Evolutionary conservation across 2,888 invertebrate genomes (phyloP).

Genomic region (Entomobrya proxima): DNA sequence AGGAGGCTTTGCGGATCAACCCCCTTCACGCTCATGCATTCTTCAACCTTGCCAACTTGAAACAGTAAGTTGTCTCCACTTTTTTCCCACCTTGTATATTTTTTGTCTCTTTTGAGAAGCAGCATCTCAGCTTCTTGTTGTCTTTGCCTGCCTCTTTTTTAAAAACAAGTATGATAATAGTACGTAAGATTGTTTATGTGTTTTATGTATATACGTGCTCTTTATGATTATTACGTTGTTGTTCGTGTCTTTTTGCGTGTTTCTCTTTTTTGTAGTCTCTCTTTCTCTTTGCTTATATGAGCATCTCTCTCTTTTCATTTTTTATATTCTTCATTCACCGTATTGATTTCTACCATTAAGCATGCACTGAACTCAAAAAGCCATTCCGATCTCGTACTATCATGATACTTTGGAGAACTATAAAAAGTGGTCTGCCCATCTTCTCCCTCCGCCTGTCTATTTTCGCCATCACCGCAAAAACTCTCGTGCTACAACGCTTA

Average conservation of each 20-base stretch:
- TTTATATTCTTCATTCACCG: conserved; percentile 51
- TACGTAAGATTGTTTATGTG: background rate
- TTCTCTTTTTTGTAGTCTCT: background rate
- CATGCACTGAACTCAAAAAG: conserved; percentile 64
- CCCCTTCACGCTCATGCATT: conserved; percentile 89
- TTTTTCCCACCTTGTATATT: background rate
- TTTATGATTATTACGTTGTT: conserved; percentile 30
- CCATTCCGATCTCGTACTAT: conserved; percentile 50
- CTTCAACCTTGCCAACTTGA: conserved; percentile 89
- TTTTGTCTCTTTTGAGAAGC: background rate
- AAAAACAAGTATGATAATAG: background rate
- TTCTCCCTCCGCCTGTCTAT: conserved; percentile 16
- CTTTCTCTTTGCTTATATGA: background rate
- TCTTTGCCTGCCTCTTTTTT: background rate
- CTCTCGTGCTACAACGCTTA: no score
- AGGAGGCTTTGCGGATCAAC: conserved; percentile 80
- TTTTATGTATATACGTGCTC: background rate
- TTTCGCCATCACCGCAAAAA: background rate
- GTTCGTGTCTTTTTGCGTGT: background rate
- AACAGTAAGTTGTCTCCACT: conserved; percentile 81
- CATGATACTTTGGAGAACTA: conserved; percentile 66
- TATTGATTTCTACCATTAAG: conserved; percentile 66
- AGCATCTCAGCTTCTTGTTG: background rate
- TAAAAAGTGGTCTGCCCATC: conserved; percentile 49
- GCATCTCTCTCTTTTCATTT: background rate